A percentile compares a stretch with the other conserved stretches of the same genome.
Conservation (phyloP, 92 coral and sea anemone species). For the Chrysogorgia sp. region DNA sequence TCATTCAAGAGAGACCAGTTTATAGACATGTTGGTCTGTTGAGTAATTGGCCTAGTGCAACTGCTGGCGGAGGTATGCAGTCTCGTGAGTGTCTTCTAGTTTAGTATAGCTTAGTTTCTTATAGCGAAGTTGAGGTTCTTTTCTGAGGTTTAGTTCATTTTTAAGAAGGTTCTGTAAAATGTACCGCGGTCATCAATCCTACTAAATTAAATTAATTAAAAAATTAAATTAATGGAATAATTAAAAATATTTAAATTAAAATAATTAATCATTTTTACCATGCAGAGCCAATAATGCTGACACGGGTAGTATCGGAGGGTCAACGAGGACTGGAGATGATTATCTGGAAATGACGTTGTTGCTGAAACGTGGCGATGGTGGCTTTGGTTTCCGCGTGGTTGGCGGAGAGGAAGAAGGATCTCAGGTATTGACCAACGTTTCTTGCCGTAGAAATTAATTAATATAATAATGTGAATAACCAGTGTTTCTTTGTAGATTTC, state of each 20-base stretch:
- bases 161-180: no score
- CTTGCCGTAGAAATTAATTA: no score
- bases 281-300: constrained; percentile 42
- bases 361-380: constrained; percentile 84
- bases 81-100: no score
- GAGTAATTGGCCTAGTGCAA: no score
- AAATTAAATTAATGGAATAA: neutral
- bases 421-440: constrained; percentile 85
- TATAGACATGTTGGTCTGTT: no score
- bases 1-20: no score
- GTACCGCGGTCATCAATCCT: no score
- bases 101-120: no score
- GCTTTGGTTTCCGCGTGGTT: constrained; percentile 97
- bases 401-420: constrained; percentile 94
- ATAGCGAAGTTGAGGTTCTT: no score
- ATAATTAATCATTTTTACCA: neutral
- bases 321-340: constrained; percentile 56
- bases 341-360: constrained; percentile 53
- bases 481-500: constrained; percentile 65
- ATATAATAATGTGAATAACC: neutral
- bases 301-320: constrained; percentile 47
- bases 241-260: neutral
- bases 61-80: no score
- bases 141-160: no score
- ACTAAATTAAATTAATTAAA: neutral